phyloP scores from a whole-genome alignment of 2,113 vertebrate species.

The mouse (Mus musculus) region DNA sequence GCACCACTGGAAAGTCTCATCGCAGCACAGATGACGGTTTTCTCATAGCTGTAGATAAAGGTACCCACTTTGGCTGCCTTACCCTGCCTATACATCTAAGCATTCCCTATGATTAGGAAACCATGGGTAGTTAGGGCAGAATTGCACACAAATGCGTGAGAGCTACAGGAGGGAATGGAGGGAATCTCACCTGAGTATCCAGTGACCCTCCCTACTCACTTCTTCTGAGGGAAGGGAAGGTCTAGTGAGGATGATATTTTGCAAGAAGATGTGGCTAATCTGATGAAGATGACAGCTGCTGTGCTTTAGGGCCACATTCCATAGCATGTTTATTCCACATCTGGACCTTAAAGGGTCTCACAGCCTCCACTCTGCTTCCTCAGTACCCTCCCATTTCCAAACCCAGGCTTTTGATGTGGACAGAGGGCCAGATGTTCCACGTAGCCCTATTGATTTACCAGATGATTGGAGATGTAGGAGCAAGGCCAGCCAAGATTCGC shows the following conservation, averaged over 20 bases:
- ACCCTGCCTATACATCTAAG: too few relatives aligned
- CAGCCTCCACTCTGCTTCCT: neutral
- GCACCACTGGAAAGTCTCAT: neutral
- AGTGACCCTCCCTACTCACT: neutral
- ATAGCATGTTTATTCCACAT: neutral
- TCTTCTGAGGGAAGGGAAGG: neutral
- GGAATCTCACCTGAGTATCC: neutral
- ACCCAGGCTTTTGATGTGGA: neutral
- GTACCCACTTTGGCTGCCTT: neutral
- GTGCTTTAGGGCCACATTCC: neutral
- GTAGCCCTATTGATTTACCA: neutral
- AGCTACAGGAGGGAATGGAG: neutral
- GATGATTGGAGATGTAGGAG: neutral
- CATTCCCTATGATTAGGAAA: neutral
- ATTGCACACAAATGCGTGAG: neutral
- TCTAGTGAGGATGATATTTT: neutral
- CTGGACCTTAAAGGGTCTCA: neutral
- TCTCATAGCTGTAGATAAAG: neutral
- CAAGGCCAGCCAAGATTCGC: neutral
- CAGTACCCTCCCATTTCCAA: neutral
- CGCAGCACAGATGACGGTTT: neutral
- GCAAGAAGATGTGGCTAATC: neutral
- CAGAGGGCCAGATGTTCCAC: too few relatives aligned
- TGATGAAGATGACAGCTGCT: neutral
- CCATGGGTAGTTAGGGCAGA: neutral